phyloP scores from a whole-genome alignment of 2,797 vertebrate species.

The Threskiornis aethiopicus region DNA sequence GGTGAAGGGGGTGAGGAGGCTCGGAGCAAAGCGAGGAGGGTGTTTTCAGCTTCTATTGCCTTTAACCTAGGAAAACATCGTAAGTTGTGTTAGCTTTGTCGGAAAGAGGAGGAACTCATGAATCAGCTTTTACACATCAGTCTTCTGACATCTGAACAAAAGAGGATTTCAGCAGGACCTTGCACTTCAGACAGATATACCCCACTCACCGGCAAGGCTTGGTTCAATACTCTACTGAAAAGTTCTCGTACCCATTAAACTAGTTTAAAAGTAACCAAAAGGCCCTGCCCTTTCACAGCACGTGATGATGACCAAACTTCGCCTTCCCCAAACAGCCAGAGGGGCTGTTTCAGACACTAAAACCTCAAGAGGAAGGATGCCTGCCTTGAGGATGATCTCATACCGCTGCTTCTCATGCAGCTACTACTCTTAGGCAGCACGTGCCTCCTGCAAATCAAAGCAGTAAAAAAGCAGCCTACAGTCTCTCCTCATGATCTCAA shows the following conservation, averaged over 20 bases:
- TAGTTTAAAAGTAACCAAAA: background rate
- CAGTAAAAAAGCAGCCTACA: background rate
- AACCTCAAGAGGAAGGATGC: background rate
- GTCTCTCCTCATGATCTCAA: background rate
- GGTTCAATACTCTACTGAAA: background rate
- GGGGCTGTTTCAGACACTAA: background rate
- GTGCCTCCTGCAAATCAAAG: background rate
- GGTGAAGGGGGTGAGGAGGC: background rate
- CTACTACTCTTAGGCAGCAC: background rate
- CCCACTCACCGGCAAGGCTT: background rate
- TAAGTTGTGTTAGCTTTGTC: background rate
- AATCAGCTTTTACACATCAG: background rate
- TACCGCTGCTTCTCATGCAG: background rate
- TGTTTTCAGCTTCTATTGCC: background rate
- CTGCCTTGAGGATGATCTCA: background rate
- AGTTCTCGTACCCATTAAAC: background rate
- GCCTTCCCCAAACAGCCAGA: background rate
- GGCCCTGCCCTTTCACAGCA: background rate
- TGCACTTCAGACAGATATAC: background rate
- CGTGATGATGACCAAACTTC: background rate
- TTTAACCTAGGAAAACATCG: constrained; percentile 28
- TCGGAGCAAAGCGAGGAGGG: background rate
- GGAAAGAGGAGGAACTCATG: background rate
- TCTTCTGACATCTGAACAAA: background rate
- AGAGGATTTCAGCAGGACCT: background rate